Evolutionary conservation across 2,113 vertebrate genomes (phyloP), one percentile per base, ranked within the genome.

Genomic region (Mola mola): DNA sequence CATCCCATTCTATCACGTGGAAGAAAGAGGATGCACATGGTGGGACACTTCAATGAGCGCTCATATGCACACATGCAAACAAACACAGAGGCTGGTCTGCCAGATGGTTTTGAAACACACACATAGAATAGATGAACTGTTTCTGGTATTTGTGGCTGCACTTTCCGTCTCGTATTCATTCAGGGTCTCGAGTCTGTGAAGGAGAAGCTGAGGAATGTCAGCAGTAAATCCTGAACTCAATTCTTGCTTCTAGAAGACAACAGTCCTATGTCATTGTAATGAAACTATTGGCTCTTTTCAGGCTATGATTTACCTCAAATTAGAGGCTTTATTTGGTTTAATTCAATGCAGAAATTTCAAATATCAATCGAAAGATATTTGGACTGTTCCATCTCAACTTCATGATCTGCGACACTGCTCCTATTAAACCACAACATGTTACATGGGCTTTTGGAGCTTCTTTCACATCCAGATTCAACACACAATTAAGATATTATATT

Each of bases 41-140:
- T 60, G 28, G 6, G 28, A 29, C 6, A 29, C 28, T n/a, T n/a
- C n/a, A n/a, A n/a, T n/a, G 55, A 71, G 48, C 66, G 28, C 44
- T 56, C 64, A 67, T 62, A 43, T 37, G 37, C 43, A 63, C 62
- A 25, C 66, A 72, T 53, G 59, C 61, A 72, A 62, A 72, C 65
- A 72, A 59, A 83, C 38, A 60, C 36, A 56, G 43, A 56, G 38
- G 38, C 22, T 17, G 37, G 24, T 69, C 10, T 57, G 42, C 7
- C 17, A 31, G 58, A 53, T 46, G n/a, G n/a, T n/a, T n/a, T n/a
- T n/a, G 34, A 36, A 12, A 16, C n/a, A 16, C 36, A 16, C 36
- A 38, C 36, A 38, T 13, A 38, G 31, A 24, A 34, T 34, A 10
- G 34, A 26, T 42, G 9, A 29, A 29, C 9, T n/a, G 2, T 57